Evolutionary conservation across 2,113 vertebrate species (phyloP), one percentile per base, ranked within the genome.

Genomic region (Dissostichus mawsoni): DNA sequence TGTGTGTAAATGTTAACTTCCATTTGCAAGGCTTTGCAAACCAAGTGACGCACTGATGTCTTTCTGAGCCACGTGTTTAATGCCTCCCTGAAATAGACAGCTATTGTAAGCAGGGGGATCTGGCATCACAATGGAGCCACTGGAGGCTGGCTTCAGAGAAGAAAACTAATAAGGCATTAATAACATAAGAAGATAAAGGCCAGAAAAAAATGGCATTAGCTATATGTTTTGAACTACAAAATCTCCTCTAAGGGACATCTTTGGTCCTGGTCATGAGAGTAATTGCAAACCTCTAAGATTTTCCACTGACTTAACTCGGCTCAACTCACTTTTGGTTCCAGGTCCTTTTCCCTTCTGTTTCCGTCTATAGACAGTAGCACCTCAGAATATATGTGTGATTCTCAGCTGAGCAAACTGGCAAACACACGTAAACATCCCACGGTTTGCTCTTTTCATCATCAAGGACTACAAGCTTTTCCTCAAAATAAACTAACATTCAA

Each of bases 51-150:
- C n/a, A 20, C 14, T 9, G 10, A 14, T 45, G 41, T 68, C 50
- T 87, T 64, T 29, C 79, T 18, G 74, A 81, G 45, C 78, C 48
- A 55, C 11, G 13, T 70, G 77, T 59, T 59, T 70, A 72, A 85
- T 82, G 73, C 51, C 33, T 59, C 76, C 84, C 78, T 87, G 66
- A 86, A 88, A 87, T 76, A 86, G 69, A 80, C 23, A 11, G 78
- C 18, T 25, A 72, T 65, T 74, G 64, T 67, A 44, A 13, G 4
- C 20, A 48, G 5, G 29, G 29, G 20, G 48, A 56, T 51, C 14
- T 66, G 55, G 14, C 41, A 57, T 18, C 20, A 53, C 50, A 55
- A 11, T 8, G 3, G n/a, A 67, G 68, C 48, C 23, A 16, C 29
- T 74, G 63, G 14, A 53, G 47, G 17, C 71, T 51, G 29, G 17